A percentile compares a stretch with the other conserved stretches of the same genome.
Evolutionary conservation across 2,888 invertebrate species (phyloP).

Genomic region (Sphaerophoria taeniata): DNA sequence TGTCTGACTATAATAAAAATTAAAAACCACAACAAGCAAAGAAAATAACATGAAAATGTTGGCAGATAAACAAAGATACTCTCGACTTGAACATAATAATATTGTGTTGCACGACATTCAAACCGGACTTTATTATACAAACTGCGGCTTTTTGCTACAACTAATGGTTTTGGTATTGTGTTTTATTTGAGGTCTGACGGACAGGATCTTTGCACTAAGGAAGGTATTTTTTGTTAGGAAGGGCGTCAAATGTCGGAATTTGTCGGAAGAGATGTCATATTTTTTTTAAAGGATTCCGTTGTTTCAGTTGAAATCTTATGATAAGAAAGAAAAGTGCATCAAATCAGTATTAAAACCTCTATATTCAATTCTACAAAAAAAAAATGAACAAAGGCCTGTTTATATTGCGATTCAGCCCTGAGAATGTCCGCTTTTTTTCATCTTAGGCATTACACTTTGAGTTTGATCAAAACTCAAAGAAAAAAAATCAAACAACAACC

Average conservation of each 20-base stretch:
- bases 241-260: background rate
- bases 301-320: too few relatives aligned
- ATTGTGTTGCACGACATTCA: conserved; percentile 53
- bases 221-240: background rate
- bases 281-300: background rate
- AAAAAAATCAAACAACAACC: conserved; percentile 21
- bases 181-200: background rate
- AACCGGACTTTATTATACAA: conserved; percentile 48
- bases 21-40: conserved; percentile 46
- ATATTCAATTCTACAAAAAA: too few relatives aligned
- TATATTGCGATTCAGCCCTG: too few relatives aligned
- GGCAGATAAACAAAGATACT: conserved; percentile 39
- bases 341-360: too few relatives aligned
- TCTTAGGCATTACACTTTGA: background rate
- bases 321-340: too few relatives aligned
- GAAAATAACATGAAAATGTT: conserved; percentile 45
- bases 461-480: conserved; percentile 41
- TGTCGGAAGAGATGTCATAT: too few relatives aligned
- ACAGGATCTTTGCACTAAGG: background rate
- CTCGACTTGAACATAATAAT: conserved; percentile 5
- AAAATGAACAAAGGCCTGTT: too few relatives aligned
- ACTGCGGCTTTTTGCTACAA: conserved; percentile 55
- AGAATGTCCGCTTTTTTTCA: too few relatives aligned
- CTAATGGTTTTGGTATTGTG: conserved; percentile 44
- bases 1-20: background rate